Evolutionary conservation across 2,888 invertebrate species (phyloP).

Genomic region (Andrena bicolor): DNA sequence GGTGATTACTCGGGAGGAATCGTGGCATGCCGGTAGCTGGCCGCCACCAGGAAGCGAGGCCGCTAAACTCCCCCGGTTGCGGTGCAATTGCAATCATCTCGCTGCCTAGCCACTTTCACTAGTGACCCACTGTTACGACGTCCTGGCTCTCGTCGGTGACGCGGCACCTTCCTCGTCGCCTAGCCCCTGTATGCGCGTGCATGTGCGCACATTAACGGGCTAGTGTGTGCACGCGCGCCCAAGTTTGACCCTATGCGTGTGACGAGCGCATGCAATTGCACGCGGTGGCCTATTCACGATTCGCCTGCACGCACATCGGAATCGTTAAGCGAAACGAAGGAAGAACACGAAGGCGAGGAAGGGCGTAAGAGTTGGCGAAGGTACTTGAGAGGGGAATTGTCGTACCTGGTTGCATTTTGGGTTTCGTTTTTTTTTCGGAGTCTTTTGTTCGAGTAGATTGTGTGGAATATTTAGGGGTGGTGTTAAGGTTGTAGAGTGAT

Average conservation of each 20-base stretch:
- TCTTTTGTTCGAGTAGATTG: too few species aligned
- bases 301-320: constrained; percentile 52
- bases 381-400: background rate
- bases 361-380: constrained; percentile 12
- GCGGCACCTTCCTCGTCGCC: constrained; percentile 60
- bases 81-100: constrained; percentile 81
- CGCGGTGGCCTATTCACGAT: constrained; percentile 49
- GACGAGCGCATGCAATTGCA: constrained; percentile 21
- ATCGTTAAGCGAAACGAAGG: constrained; percentile 31
- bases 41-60: constrained; percentile 79
- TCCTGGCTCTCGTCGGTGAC: constrained; percentile 70
- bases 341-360: constrained; percentile 14
- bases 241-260: constrained; percentile 28
- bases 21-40: constrained; percentile 57
- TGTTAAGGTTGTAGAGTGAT: too few species aligned
- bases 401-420: background rate
- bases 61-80: constrained; percentile 72
- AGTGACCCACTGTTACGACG: constrained; percentile 82
- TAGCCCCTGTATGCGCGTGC: constrained; percentile 10
- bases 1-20: constrained; percentile 59
- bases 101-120: constrained; percentile 83
- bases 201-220: background rate
- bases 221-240: background rate
- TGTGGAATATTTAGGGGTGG: too few species aligned
- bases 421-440: too few species aligned